Conservation (phyloP, 64 coral and sea anemone genomes). For the Montipora capricornis region DNA sequence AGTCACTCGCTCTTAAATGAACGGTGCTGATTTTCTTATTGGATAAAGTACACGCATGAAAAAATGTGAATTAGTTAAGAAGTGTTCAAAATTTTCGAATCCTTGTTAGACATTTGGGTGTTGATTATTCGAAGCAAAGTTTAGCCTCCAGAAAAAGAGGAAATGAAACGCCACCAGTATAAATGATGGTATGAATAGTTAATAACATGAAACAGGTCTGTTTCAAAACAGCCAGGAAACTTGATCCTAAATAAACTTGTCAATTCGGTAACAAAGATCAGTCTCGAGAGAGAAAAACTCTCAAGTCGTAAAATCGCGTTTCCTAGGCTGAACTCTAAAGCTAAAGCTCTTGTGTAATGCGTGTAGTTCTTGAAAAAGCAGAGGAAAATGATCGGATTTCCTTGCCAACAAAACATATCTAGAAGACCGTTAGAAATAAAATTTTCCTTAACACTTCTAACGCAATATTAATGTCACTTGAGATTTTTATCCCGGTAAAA, state of each 20-base stretch:
- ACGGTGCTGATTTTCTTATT: too few relatives aligned
- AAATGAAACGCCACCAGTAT: background rate
- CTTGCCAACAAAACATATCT: background rate
- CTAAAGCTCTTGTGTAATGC: too few relatives aligned
- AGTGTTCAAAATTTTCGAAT: too few relatives aligned
- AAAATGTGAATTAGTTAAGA: too few relatives aligned
- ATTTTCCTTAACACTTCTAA: background rate
- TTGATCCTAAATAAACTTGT: constrained; percentile 13
- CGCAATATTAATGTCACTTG: background rate
- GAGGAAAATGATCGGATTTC: background rate
- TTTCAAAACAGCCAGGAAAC: background rate
- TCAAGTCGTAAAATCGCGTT: background rate
- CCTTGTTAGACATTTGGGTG: background rate
- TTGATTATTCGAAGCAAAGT: background rate
- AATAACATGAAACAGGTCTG: constrained; percentile 51
- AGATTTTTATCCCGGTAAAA: too few relatives aligned
- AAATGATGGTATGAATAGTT: constrained; percentile 37
- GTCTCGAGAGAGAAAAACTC: background rate
- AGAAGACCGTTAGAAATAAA: background rate
- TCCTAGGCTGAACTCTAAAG: background rate
- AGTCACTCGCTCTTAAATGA: too few relatives aligned
- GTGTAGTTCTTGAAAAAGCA: too few relatives aligned
- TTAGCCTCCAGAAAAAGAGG: background rate
- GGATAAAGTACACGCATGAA: too few relatives aligned
- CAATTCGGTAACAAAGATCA: background rate